phyloP scores from a whole-genome alignment of 2,113 vertebrate genomes.

The Amia ocellicauda region DNA sequence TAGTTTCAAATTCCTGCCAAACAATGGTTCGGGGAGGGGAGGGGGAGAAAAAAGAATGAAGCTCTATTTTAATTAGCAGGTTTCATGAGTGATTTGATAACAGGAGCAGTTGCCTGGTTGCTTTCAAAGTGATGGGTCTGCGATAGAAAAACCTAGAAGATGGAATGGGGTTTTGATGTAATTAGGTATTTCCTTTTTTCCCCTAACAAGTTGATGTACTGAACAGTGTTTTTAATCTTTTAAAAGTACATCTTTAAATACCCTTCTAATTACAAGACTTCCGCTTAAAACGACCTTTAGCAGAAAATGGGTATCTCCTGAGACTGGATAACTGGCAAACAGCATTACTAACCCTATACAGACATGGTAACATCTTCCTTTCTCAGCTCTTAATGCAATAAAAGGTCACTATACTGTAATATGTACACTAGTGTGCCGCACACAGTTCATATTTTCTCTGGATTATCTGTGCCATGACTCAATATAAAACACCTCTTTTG shows the following conservation, averaged over 20 bases:
- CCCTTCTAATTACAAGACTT: conserved; percentile 67
- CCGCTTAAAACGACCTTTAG: conserved; percentile 63
- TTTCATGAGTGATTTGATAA: conserved; percentile 87
- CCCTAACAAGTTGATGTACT: conserved; percentile 51
- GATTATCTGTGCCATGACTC: too few relatives aligned
- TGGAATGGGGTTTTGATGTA: conserved; percentile 76
- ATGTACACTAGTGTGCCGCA: too few relatives aligned
- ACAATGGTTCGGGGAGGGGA: conserved; percentile 78
- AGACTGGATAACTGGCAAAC: conserved; percentile 45
- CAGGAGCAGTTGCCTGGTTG: conserved; percentile 78
- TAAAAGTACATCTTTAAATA: conserved; percentile 63
- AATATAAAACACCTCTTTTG: too few relatives aligned
- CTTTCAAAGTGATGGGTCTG: conserved; percentile 80
- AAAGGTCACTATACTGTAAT: too few relatives aligned
- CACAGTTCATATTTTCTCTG: too few relatives aligned
- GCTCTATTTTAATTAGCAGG: conserved; percentile 97
- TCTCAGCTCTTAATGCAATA: too few relatives aligned
- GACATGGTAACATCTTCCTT: conserved; percentile 31
- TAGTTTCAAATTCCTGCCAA: conserved; percentile 91
- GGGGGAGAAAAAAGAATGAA: conserved; percentile 76
- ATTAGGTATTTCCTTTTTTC: conserved; percentile 75
- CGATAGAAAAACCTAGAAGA: conserved; percentile 69
- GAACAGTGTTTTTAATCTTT: conserved; percentile 66
- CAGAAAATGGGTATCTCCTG: conserved; percentile 47
- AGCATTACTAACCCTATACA: conserved; percentile 49